Conservation (phyloP, 1,140 invertebrate genomes). For the Protaetia brevitarsis region DNA sequence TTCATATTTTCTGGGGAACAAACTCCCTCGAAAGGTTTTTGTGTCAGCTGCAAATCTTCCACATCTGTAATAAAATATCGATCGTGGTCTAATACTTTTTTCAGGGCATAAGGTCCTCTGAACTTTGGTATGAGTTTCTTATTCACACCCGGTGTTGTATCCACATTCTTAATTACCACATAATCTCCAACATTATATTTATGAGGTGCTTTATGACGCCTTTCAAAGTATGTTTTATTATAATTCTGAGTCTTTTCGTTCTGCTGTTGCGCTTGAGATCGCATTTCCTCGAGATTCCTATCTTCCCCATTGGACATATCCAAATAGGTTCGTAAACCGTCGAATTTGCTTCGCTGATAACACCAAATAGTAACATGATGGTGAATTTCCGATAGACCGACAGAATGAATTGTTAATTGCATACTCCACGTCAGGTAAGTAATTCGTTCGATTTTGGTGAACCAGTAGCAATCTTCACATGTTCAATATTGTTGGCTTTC, state of each 20-base stretch:
- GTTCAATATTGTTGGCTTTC: not conserved
- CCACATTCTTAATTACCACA: slow-evolving; percentile 21
- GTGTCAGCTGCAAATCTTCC: slow-evolving; percentile 32
- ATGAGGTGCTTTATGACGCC: not conserved
- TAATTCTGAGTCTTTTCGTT: not conserved
- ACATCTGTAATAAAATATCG: slow-evolving; percentile 38
- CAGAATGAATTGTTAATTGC: not conserved
- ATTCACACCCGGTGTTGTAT: slow-evolving; percentile 23
- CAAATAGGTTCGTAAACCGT: not conserved
- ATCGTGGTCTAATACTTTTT: slow-evolving; percentile 35
- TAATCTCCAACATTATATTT: slow-evolving; percentile 20
- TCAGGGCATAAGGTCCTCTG: slow-evolving; percentile 26
- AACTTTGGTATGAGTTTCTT: slow-evolving; percentile 26
- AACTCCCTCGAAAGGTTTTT: slow-evolving; percentile 27
- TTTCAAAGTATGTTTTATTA: slow-evolving; percentile 10
- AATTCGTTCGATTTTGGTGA: slow-evolving; percentile 6
- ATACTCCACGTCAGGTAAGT: not conserved
- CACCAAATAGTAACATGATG: not conserved
- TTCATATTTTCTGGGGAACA: too few relatives aligned
- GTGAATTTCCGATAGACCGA: not conserved
- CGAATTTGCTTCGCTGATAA: not conserved
- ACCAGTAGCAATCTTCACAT: not conserved
- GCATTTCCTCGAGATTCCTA: slow-evolving; percentile 7
- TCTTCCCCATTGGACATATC: not conserved
- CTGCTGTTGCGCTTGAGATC: not conserved